Evolutionary conservation across 2,113 vertebrate species (phyloP).

Genomic region (Aptenodytes patagonicus): DNA sequence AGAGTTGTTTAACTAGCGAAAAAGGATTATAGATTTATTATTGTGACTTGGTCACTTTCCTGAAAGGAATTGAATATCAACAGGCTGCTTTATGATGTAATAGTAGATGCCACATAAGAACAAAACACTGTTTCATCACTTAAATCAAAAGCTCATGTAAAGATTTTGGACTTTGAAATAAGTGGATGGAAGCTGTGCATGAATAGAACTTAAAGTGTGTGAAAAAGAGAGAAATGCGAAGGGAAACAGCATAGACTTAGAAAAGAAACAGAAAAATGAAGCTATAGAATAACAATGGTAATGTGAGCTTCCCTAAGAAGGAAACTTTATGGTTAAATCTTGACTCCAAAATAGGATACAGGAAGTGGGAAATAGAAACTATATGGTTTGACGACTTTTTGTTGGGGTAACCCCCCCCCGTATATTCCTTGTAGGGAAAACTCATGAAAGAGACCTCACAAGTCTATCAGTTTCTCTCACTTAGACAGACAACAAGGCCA

Average conservation of each 20-base stretch:
- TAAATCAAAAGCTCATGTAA: neutral
- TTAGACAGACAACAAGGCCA: neutral
- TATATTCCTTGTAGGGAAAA: neutral
- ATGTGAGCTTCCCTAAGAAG: neutral
- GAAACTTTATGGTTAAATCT: neutral
- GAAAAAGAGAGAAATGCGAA: neutral
- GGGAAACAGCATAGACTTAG: neutral
- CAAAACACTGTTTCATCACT: neutral
- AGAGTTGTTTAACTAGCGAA: neutral
- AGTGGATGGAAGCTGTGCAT: neutral
- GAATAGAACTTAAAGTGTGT: neutral
- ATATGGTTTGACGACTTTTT: neutral
- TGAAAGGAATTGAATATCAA: neutral
- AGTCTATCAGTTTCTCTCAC: neutral
- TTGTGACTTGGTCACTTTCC: neutral
- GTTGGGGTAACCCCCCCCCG: neutral
- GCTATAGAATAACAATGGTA: neutral
- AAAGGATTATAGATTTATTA: neutral
- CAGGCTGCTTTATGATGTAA: neutral
- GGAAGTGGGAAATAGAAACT: neutral
- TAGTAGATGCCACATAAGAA: neutral
- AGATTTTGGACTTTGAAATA: neutral
- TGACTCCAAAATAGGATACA: neutral
- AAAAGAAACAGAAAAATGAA: neutral
- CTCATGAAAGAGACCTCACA: neutral